phyloP scores from a whole-genome alignment of 2,113 vertebrate genomes.

The Eudyptes chrysolophus region DNA sequence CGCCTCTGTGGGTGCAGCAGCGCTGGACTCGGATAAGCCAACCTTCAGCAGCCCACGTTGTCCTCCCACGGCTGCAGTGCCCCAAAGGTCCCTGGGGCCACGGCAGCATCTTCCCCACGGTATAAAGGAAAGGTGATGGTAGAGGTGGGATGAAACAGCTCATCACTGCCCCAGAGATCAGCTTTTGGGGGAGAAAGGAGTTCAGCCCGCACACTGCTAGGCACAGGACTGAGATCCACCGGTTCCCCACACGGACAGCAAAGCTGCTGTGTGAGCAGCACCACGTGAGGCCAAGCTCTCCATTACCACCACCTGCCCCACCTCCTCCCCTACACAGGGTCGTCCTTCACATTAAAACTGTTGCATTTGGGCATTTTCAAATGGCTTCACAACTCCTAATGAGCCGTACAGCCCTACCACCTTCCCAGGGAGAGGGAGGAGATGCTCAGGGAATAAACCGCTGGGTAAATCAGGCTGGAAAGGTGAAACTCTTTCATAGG shows the following conservation, averaged over 20 bases:
- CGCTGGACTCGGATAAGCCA: fast-evolving
- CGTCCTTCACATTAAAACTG: background rate
- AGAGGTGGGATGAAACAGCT: background rate
- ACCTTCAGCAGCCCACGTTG: background rate
- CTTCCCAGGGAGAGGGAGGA: background rate
- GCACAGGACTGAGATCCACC: background rate
- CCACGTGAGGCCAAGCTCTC: fast-evolving
- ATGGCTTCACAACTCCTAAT: background rate
- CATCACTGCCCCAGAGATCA: background rate
- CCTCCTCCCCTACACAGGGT: background rate
- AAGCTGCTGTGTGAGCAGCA: background rate
- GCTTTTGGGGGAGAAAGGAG: background rate
- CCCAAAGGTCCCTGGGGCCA: background rate
- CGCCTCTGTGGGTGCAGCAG: background rate
- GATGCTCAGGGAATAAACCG: background rate
- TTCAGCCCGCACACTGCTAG: background rate
- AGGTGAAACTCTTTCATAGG: fast-evolving
- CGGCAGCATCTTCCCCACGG: background rate
- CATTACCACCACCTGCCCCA: background rate
- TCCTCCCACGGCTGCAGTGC: no score
- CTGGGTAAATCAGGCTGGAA: background rate
- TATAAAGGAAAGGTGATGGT: background rate
- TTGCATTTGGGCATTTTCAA: background rate
- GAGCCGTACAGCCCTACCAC: no score
- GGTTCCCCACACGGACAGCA: background rate